phyloP scores from a whole-genome alignment of 2,113 vertebrate genomes.

The Mobula hypostoma region DNA sequence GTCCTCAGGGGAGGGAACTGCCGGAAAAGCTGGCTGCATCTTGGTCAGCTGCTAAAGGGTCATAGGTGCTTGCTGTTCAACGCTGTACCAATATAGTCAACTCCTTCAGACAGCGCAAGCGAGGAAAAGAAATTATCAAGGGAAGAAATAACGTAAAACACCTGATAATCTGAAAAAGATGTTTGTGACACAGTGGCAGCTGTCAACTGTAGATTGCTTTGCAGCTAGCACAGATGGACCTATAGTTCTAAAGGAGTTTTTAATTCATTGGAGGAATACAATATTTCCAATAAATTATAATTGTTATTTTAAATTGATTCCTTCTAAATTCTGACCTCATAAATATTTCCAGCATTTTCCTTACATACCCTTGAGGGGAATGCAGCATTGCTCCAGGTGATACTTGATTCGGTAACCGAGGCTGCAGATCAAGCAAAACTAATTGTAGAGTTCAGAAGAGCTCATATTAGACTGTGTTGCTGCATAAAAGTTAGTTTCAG shows the following conservation, averaged over 20 bases:
- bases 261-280: background rate
- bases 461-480: background rate
- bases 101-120: background rate
- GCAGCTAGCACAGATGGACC: constrained; percentile 10
- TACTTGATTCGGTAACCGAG: background rate
- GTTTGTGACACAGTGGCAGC: background rate
- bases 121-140: background rate
- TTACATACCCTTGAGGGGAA: background rate
- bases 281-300: background rate
- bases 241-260: background rate
- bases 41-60: background rate
- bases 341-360: background rate
- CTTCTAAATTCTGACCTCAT: background rate
- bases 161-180: constrained; percentile 24
- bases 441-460: background rate
- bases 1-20: background rate
- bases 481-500: background rate
- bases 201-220: constrained; percentile 23
- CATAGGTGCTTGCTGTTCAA: background rate
- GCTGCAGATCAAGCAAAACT: background rate
- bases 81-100: background rate
- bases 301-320: constrained; percentile 10
- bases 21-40: background rate
- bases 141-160: background rate
- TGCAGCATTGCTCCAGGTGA: background rate